These are phyloP conservation scores for Aromia moschata DNA, from an alignment of 2,888 invertebrate genomes.

Conservation along the genomic window DNA sequence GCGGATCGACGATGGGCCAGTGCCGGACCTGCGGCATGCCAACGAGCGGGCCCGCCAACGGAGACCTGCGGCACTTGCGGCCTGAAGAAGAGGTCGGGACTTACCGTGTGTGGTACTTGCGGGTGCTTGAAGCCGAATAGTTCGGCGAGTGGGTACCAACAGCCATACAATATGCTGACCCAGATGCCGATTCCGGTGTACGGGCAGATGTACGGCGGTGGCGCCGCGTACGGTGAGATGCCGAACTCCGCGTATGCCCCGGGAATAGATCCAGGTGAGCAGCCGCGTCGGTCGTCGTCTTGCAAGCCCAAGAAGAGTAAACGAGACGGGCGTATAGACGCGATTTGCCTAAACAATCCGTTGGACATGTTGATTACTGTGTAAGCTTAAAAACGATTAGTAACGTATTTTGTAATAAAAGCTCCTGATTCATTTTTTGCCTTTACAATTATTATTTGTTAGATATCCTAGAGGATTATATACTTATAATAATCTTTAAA, in stretches of 20 bases:
- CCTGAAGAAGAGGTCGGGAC: background rate
- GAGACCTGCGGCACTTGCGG: background rate
- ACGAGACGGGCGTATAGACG: background rate
- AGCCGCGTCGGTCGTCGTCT: background rate
- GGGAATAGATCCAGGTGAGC: background rate
- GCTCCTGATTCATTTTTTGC: no score
- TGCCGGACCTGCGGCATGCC: background rate
- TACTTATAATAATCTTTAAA: no score
- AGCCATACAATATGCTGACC: background rate
- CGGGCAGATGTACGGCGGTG: background rate
- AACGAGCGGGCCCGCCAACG: background rate
- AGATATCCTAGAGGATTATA: no score
- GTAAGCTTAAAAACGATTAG: background rate
- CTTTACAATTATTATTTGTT: no score
- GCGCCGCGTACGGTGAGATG: no score
- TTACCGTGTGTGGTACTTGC: background rate
- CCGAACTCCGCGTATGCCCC: background rate
- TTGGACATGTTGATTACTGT: background rate
- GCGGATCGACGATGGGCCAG: background rate
- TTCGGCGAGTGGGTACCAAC: background rate
- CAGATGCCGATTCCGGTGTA: background rate
- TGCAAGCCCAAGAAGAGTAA: background rate
- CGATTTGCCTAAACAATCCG: background rate
- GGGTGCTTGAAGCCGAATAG: background rate
- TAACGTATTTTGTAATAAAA: conserved; percentile 1